These are phyloP conservation scores for Kryptolebias marmoratus DNA, from an alignment of 2,113 vertebrate species.

Conservation along the genomic window DNA sequence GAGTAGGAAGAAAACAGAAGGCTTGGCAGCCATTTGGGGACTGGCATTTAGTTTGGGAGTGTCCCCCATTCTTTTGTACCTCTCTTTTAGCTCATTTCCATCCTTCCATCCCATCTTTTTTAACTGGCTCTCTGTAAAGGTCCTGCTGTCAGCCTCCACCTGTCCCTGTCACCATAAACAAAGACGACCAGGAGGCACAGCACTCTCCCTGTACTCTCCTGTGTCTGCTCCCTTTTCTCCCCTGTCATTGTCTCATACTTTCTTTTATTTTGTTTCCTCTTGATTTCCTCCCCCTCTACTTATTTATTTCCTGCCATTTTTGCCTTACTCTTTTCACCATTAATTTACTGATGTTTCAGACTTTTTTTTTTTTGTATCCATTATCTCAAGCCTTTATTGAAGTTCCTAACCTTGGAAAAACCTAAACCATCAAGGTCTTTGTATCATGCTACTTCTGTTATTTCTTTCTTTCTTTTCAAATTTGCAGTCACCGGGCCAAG, in stretches of 20 bases:
- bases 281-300: conserved; percentile 17
- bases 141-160: conserved; percentile 78
- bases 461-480: not conserved
- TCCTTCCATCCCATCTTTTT: conserved; percentile 69
- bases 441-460: not conserved
- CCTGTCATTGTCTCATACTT: conserved; percentile 36
- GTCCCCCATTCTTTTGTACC: conserved; percentile 67
- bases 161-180: conserved; percentile 78
- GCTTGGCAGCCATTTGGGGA: conserved; percentile 64
- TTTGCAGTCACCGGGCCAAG: not conserved
- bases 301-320: conserved; percentile 2
- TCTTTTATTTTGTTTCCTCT: conserved; percentile 36
- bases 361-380: not conserved
- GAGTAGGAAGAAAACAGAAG: conserved; percentile 60
- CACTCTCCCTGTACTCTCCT: conserved; percentile 50
- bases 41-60: conserved; percentile 71
- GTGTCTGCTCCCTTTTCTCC: conserved; percentile 44
- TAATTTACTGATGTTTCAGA: not conserved
- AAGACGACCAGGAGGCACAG: conserved; percentile 70
- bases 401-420: conserved; percentile 3
- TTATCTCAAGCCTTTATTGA: conserved; percentile 12
- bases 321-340: conserved; percentile 12
- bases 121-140: conserved; percentile 74
- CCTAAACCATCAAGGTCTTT: not conserved
- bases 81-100: conserved; percentile 67